Evolutionary conservation across 2,888 invertebrate species (phyloP), one percentile per base, ranked within the genome.

Genomic region (Laothoe populi): DNA sequence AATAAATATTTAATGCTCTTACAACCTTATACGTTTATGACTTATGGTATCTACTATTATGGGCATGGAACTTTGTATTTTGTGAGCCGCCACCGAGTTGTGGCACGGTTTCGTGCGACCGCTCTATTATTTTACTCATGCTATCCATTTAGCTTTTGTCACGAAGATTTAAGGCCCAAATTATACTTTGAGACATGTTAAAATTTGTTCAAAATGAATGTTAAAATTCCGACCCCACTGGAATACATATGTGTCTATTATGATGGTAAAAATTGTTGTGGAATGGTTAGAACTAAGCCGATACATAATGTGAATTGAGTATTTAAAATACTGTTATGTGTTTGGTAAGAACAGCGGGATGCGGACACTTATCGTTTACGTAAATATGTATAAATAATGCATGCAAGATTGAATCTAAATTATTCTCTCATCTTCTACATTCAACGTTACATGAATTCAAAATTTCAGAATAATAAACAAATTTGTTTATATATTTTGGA

Each of bases 211-310:
- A 57, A 53, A 19, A 2, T 21, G 44, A 42, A 40, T 38, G 40
- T 66, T 62, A 73, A 75, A 77, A 74, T 78, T 76, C 81, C 79
- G 73, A 82, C 82, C 73, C 69, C 74, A 79, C 83, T 83, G 82
- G 90, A 90, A 91, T 91, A 89, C 82, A 86, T 87, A 91, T 88
- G 86, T 82, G 78, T 81, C 81, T 87, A 87, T 90, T 89, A 90
- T 86, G 83, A 78, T 85, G 87, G 88, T 89, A 84, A 84, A 85
- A 86, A 85, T 74, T 82, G 83, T 83, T 78, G 79, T 82, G 82
- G 79, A 79, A 80, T 77, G 76, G 79, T 80, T 80, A 78, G 77
- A 81, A 77, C 74, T 78, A 73, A 81, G 72, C 74, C 72, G 75
- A 72, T 67, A 71, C 78, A 82, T 75, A 78, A 72, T 64, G 68